Evolutionary conservation across 2,797 vertebrate species (phyloP).

Genomic region (Atherinosoma microstoma): DNA sequence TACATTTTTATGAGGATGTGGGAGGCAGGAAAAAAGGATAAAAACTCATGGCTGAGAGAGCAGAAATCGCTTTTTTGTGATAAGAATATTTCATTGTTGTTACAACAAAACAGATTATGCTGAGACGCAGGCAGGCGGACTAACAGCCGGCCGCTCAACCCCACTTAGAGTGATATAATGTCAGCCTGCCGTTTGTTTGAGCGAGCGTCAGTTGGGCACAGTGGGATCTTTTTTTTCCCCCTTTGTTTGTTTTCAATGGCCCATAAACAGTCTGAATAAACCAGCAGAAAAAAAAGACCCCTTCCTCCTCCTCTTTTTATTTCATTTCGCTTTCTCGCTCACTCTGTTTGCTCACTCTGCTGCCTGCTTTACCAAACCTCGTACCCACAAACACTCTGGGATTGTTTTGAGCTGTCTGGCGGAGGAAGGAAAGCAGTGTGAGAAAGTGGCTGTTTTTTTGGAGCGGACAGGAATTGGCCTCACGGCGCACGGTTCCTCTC

Average conservation of each 20-base stretch:
- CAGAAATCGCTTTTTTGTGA: slow-evolving; percentile 54
- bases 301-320: slow-evolving; percentile 65
- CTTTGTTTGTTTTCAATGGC: slow-evolving; percentile 75
- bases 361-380: slow-evolving; percentile 53
- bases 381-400: slow-evolving; percentile 80
- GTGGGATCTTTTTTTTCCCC: slow-evolving; percentile 56
- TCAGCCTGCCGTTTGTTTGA: slow-evolving; percentile 59
- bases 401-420: slow-evolving; percentile 86
- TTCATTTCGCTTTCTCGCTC: slow-evolving; percentile 62
- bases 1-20: slow-evolving; percentile 35
- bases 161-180: slow-evolving; percentile 62
- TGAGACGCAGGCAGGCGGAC: slow-evolving; percentile 36
- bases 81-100: slow-evolving; percentile 71
- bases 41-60: slow-evolving; percentile 22
- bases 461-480: slow-evolving; percentile 87
- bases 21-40: slow-evolving; percentile 28
- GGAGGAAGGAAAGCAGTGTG: slow-evolving; percentile 89
- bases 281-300: slow-evolving; percentile 50
- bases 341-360: slow-evolving; percentile 38
- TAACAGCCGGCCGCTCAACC: slow-evolving; percentile 46
- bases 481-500: slow-evolving; percentile 87
- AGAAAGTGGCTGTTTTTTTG: slow-evolving; percentile 89
- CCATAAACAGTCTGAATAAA: slow-evolving; percentile 77
- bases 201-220: slow-evolving; percentile 61
- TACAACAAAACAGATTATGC: slow-evolving; percentile 62